Evolutionary conservation across 2,113 vertebrate species (phyloP).

Genomic region (Zingel zingel): DNA sequence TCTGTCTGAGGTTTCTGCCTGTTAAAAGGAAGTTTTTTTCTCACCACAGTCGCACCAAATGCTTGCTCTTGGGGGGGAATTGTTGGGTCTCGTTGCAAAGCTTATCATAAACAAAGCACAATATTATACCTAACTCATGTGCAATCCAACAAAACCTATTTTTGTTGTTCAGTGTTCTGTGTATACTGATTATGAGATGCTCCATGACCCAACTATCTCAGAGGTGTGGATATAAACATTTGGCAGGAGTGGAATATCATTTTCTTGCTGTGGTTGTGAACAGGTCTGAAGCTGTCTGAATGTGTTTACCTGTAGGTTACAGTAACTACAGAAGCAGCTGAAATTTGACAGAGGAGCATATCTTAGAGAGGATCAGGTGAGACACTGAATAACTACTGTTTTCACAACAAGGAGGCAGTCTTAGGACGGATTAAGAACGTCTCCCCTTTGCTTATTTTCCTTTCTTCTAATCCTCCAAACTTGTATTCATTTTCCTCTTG

Average conservation of each 20-base stretch:
- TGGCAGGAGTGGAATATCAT: constrained; percentile 33
- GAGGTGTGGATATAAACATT: constrained; percentile 25
- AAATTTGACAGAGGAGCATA: constrained; percentile 26
- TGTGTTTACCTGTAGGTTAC: constrained; percentile 55
- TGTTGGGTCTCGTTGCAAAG: neutral
- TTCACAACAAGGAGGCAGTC: neutral
- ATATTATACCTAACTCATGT: neutral
- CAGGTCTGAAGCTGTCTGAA: constrained; percentile 61
- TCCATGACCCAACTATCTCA: constrained; percentile 14
- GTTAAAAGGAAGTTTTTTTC: too few relatives aligned
- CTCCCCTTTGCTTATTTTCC: neutral
- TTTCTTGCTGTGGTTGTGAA: constrained; percentile 50
- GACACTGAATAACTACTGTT: constrained; percentile 6
- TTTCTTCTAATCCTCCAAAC: neutral
- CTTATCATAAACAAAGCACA: neutral
- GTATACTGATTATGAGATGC: neutral
- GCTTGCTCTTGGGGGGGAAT: too few relatives aligned
- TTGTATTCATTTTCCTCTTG: neutral
- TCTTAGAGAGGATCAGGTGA: constrained; percentile 22
- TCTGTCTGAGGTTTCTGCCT: too few relatives aligned
- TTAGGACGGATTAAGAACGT: neutral
- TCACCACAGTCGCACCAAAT: too few relatives aligned
- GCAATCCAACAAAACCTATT: neutral
- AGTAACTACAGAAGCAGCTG: constrained; percentile 26
- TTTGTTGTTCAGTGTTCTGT: neutral